Percentiles rank a stretch among this genome's conserved stretches.
Conservation (phyloP, 2,888 invertebrate species). For the Cosmorhoe ocellata region DNA sequence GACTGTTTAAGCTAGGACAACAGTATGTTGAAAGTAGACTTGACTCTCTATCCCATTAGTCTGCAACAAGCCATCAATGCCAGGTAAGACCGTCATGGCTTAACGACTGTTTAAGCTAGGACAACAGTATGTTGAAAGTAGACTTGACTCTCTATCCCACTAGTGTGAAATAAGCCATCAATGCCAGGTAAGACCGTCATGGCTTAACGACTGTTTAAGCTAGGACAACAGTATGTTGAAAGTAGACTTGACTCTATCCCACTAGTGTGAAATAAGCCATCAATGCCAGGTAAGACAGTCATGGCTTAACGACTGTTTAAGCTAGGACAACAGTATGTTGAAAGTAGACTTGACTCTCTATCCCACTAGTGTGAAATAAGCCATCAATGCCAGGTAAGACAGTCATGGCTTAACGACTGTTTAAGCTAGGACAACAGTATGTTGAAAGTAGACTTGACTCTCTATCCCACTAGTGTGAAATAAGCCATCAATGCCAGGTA, state of each 20-base stretch:
- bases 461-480: conserved; percentile 71
- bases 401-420: too few relatives aligned
- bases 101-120: too few relatives aligned
- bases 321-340: too few relatives aligned
- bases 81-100: conserved; percentile 45
- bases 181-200: conserved; percentile 53
- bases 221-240: too few relatives aligned
- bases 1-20: too few relatives aligned
- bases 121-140: too few relatives aligned
- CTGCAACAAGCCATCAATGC: conserved; percentile 73
- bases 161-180: conserved; percentile 72
- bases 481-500: conserved; percentile 73
- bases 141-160: conserved; percentile 57
- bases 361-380: conserved; percentile 75
- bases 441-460: too few relatives aligned
- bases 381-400: conserved; percentile 65
- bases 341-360: conserved; percentile 30
- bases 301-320: too few relatives aligned
- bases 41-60: conserved; percentile 58
- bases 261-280: conserved; percentile 76
- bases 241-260: conserved; percentile 47
- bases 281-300: conserved; percentile 56
- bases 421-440: too few relatives aligned
- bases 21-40: too few relatives aligned
- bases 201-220: too few relatives aligned